Base-by-base conservation (phyloP, 2,113 vertebrate genomes). In the Syngnathoides biaculeatus region DNA sequence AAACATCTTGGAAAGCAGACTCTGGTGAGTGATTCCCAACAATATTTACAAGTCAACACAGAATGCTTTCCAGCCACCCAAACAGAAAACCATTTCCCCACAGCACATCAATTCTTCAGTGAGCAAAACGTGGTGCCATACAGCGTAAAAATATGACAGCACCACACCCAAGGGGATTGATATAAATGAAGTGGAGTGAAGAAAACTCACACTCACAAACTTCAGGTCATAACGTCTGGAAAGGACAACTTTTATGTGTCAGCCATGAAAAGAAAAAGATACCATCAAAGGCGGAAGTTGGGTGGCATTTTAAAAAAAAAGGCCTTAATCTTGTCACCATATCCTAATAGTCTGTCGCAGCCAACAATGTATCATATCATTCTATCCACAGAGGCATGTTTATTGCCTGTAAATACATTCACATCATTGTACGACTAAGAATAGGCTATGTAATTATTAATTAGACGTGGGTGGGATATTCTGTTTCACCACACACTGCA, bases 211-310 rank as follows among this genome's bases (percentile, higher is more conserved):
- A 64, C 62, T 39, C 73, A 75, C 70, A 67, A 53, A 62, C 71
- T 72, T 1, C 24, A 45, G 55, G 72, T 47, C 57, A 47, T 24
- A 3, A 26, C 56, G 55, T 53, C 40, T 39, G 55, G 40, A 68
- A 47, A 47, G 45, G 45, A 47, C 45, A 7, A 19, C 6, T 74
- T 77, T 79, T 38, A 78, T 75, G 77, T 72, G 61, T 80, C 79
- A 66, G 75, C 79, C 65, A 64, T 19, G 45, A 20, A 47, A 47
- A 77, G 73, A 72, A 56, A 69, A 67, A 74, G 78, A 78, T 75
- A 69, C 76, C 82, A 88, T 85, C 80, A 85, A 79, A 86, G 63
- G 24, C 42, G 52, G 63, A 78, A 56, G 84, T 73, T 68, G 57
- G 73, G 48, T 67, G 64, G 63, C 67, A 69, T 82, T 81, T 79